Base-by-base conservation (phyloP, 2,797 vertebrate species). In the Amblyopsis hoosieri region DNA sequence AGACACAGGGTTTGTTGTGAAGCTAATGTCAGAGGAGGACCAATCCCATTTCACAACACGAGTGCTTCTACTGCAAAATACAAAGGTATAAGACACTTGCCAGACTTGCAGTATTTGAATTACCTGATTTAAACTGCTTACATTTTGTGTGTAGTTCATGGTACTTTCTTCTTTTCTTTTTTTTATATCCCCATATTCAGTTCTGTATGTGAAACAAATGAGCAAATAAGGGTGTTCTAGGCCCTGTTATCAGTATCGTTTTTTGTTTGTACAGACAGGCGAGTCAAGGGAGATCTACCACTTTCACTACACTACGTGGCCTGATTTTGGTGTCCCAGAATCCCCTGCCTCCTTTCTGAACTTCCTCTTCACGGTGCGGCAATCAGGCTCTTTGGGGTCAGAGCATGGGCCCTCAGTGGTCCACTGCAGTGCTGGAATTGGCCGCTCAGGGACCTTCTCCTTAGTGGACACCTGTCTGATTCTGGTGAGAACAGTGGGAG, bases 231-330 rank as follows among this genome's bases (percentile, higher is more conserved):
- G 3, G 23, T 29, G 23, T 3, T 29, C 23, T 29, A 29, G 23
- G 23, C 23, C 23, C 23, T 29, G 23, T 29, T 29, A 49, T 3
- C 9, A 54, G 19, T 19, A 68, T 9, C 12, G 11, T 2, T 45
- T 3, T 76, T 67, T 51, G 72, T 47, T 78, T 10, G 75, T 85
- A 69, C 74, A 99, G 98, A 97, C 92, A 6, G 92, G 90, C 4
- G 95, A 97, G 72, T 92, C 85, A 46, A 95, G 96, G 90, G 90
- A 94, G 75, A 95, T 99, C 84, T 96, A 92, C 85, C 98, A 99
- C 87, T 99, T 98, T 91, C 97, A 99, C 90, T 99, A 99, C 90
- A 99, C 97, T 65, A 96, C 96, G 0, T 99, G 98, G 98, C 97
- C 97, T 80, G 98, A 99, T 85, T 99, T 99, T 19, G 97, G 97